Base-by-base conservation (phyloP, 1,140 invertebrate species). In the Lordiphosa mommai region DNA sequence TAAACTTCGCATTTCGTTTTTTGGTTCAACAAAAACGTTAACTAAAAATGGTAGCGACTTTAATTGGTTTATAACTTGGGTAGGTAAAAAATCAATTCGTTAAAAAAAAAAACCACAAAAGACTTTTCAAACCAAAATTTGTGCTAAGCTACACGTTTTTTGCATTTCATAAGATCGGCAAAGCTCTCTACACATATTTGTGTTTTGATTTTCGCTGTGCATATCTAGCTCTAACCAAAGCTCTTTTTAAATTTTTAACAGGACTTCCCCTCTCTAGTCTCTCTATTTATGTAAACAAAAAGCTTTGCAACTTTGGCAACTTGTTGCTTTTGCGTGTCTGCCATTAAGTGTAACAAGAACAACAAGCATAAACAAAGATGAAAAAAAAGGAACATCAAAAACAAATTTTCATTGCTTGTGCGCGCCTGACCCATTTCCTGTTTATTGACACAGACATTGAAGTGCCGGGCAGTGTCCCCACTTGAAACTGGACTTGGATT, bases 371-470 rank as follows among this genome's bases (percentile, higher is more conserved):
- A 51, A 12, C 10, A 23, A 16, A 17, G n/a, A 10, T n/a, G 29
- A 33, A 44, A 10, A 20, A 48, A 38, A 29, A 59, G 20, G 29
- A 61, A 38, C 46, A 51, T 33, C 17, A 59, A 41, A 30, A 16
- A 55, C 59, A 48, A 34, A 40, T 44, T 41, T 73, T 73, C 43
- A 67, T 47, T 59, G 61, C 59, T 55, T 34, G 10, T 17, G 47
- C 36, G 67, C 33, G 56, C 52, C 56, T 73, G 57, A 61, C 66
- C 61, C 56, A 74, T 66, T 74, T 70, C 47, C 23, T 41, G 12
- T 23, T 40, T 50, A 59, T 60, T 69, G 66, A 69, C 66, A 71
- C 20, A 50, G 59, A 71, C 53, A 61, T 53, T 67, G 48, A 84
- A 76, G 55, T 58, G 69, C 12, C 34, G 50, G 63, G 23, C 23